Evolutionary conservation across 2,113 vertebrate species (phyloP), one percentile per base, ranked within the genome.

Genomic region (Centropristis striata): DNA sequence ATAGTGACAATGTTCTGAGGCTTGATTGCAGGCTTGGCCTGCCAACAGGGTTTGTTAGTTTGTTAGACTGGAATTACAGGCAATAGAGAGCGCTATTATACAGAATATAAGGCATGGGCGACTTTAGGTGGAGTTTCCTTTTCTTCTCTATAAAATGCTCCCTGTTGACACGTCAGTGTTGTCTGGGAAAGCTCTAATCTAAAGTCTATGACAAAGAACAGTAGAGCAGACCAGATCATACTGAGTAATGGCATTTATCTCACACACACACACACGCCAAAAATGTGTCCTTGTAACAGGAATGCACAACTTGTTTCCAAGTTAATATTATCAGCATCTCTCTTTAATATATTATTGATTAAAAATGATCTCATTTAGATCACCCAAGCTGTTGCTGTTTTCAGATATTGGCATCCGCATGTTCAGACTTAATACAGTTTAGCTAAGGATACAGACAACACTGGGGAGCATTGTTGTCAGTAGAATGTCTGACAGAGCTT

Each of bases 11-110:
- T 74, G 80, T 89, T 84, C 82, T 70, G 21, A 70, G 81, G 51
- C 36, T 9, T 82, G 88, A 94, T 91, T 93, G 61, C 61, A 88
- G 83, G 69, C 76, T 81, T 16, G 25, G 12, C 27, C 60, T 85
- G 90, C 86, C 90, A 94, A 73, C 68, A 39, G 71, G 32, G 85
- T 79, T 92, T 93, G 92, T 90, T 84, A 87, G 88, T 88, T 81
- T 84, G 75, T 83, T 78, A 73, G 77, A 85, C 81, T 84, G 75
- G 73, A 83, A 84, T 88, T 90, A 88, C 55, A 75, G 73, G 83
- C 83, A 85, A 81, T 64, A 74, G 47, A 86, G 61, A 79, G 60
- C 46, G 0, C 64, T 39, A 67, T 87, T 89, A 78, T 81, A 55
- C 71, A 63, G 71, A 75, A 76, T 75, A 84, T 66, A 88, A 66